These are phyloP conservation scores for Hesperia comma DNA, from an alignment of 2,888 invertebrate species.

Conservation along the genomic window DNA sequence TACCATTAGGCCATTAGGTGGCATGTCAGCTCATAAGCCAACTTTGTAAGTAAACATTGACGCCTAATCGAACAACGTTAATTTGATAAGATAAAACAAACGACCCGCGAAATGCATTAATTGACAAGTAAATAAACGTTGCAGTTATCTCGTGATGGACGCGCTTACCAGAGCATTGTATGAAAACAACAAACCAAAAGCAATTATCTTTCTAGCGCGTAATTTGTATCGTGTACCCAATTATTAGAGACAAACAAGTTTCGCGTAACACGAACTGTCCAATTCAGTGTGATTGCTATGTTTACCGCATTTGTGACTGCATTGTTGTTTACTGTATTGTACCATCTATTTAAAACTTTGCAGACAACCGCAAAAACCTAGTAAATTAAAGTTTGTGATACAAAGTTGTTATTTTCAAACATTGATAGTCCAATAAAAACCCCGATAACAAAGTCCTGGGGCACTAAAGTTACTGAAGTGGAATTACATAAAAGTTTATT, in stretches of 20 bases:
- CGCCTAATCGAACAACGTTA: background rate
- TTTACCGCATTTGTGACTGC: constrained; percentile 37
- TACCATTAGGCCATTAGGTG: no score
- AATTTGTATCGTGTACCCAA: constrained; percentile 35
- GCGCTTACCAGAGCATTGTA: constrained; percentile 3
- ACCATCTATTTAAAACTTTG: constrained; percentile 33
- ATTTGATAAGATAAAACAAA: background rate
- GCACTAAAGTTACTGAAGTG: background rate
- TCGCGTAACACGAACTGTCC: constrained; percentile 24
- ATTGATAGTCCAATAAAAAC: background rate
- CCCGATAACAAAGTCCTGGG: constrained; percentile 7
- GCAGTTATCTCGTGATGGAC: background rate
- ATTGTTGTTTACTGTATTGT: constrained; percentile 32
- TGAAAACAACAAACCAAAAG: constrained; percentile 22
- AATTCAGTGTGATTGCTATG: constrained; percentile 35
- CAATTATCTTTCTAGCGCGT: constrained; percentile 23
- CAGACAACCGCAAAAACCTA: constrained; percentile 20
- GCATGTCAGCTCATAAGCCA: no score
- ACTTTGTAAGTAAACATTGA: no score
- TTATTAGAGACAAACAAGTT: constrained; percentile 38
- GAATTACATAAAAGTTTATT: constrained; percentile 10
- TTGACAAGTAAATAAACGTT: background rate
- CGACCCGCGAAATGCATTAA: background rate
- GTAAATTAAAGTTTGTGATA: constrained; percentile 29
- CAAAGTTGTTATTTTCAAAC: constrained; percentile 13